Evolutionary conservation across 1,140 invertebrate species (phyloP), one percentile per base, ranked within the genome.

Genomic region (Macrostomum lignano): DNA sequence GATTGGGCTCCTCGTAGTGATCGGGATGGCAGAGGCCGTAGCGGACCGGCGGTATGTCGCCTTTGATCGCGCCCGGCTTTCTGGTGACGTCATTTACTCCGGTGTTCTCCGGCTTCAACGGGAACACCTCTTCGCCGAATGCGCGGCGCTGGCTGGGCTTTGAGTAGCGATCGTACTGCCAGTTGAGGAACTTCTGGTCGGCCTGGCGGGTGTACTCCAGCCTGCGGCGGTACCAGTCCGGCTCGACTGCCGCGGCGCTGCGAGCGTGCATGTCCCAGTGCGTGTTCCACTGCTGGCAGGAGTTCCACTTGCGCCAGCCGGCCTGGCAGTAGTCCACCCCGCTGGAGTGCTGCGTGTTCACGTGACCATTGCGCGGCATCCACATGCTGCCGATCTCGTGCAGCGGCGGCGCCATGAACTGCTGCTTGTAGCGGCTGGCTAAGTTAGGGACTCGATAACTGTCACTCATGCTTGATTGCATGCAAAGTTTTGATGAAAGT

Each of bases 291-390:
- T n/a, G n/a, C n/a, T n/a, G n/a, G 19, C 28, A 19, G 23, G 13
- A 13, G n/a, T 23, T 32, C 37, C 37, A 38, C 24, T 38, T 38
- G 17, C 15, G 17, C 33, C 33, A 38, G 17, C 37, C 37, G 31
- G 13, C 26, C 26, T 28, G 26, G 9, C 26, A 28, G 19, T 28
- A 28, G 19, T 28, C 26, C 9, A 28, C 26, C 19, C 26, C 26
- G 9, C 26, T 28, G 15, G 26, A 28, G 19, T 28, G 15, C 14
- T 28, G 19, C 7, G 19, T 17, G 9, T 28, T 17, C 3, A 28
- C 19, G 26, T 28, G 26, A 9, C 19, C 19, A 7, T 15, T 7
- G 15, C 19, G 15, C 26, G 26, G 26, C 3, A 9, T 28, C 26
- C 26, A 28, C 3, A 28, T 28, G 9, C 26, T 28, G 9, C 26